Evolutionary conservation across 2,888 invertebrate species (phyloP).

Genomic region (Cloeon dipterum): DNA sequence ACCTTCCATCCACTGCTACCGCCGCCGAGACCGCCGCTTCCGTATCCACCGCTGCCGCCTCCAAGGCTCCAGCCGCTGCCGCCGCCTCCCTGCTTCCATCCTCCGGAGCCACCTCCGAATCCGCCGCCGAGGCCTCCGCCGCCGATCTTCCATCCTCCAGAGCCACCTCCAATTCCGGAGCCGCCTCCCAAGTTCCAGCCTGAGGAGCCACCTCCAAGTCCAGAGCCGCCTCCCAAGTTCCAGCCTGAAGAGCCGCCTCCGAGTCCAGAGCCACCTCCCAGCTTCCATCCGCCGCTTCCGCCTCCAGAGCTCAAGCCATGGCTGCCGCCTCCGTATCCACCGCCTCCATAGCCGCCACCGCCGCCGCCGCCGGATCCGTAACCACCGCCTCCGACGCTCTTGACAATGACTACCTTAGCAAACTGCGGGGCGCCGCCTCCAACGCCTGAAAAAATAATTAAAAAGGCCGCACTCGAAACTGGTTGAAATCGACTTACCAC

Average conservation of each 20-base stretch:
- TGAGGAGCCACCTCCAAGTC: background rate
- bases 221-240: too few relatives aligned
- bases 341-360: background rate
- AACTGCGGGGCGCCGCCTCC: background rate
- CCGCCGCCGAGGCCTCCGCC: background rate
- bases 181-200: too few relatives aligned
- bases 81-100: background rate
- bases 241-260: too few relatives aligned
- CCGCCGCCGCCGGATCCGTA: slow-evolving; percentile 1
- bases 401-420: background rate
- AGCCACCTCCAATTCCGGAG: background rate
- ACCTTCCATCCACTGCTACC: too few relatives aligned
- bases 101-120: background rate
- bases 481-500: background rate
- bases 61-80: background rate
- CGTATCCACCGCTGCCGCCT: too few relatives aligned
- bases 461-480: too few relatives aligned
- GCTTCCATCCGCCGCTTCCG: too few relatives aligned
- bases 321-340: slow-evolving; percentile 1
- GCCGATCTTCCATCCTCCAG: too few relatives aligned
- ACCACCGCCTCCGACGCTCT: background rate
- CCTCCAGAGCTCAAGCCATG: too few relatives aligned
- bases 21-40: too few relatives aligned
- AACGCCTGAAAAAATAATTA: too few relatives aligned
- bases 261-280: too few relatives aligned